These are phyloP conservation scores for Crocuta crocuta DNA, from an alignment of 2,113 vertebrate species.

Conservation along the genomic window DNA sequence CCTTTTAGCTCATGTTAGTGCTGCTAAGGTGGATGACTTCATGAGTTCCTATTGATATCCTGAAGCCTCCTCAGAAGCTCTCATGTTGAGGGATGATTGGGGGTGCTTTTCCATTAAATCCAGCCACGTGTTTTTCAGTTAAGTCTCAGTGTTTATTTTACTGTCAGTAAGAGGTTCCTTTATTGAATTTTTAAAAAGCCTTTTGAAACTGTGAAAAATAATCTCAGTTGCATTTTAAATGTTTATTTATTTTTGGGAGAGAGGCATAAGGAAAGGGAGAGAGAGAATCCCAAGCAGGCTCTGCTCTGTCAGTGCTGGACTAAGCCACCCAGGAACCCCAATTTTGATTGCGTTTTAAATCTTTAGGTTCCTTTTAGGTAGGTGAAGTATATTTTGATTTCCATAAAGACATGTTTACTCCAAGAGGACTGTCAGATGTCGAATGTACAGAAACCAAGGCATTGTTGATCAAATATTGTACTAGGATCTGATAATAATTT, in stretches of 20 bases:
- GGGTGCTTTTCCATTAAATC: background rate
- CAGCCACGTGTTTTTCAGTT: background rate
- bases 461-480: background rate
- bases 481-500: background rate
- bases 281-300: no score
- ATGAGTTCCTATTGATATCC: background rate
- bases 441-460: background rate
- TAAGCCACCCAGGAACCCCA: no score
- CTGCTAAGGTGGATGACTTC: background rate
- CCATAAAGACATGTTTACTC: conserved; percentile 1
- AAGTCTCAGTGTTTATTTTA: background rate
- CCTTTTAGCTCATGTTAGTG: background rate
- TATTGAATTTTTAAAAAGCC: background rate
- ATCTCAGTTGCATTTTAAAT: conserved; percentile 21
- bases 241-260: no score
- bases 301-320: no score
- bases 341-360: conserved; percentile 20
- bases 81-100: background rate
- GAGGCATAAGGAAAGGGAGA: no score
- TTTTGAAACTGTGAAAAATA: conserved; percentile 11
- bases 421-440: background rate
- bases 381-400: background rate
- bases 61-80: background rate
- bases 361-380: conserved; percentile 9
- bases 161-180: background rate